Conservation (phyloP, 2,113 vertebrate species). For the Onychostruthus taczanowskii region DNA sequence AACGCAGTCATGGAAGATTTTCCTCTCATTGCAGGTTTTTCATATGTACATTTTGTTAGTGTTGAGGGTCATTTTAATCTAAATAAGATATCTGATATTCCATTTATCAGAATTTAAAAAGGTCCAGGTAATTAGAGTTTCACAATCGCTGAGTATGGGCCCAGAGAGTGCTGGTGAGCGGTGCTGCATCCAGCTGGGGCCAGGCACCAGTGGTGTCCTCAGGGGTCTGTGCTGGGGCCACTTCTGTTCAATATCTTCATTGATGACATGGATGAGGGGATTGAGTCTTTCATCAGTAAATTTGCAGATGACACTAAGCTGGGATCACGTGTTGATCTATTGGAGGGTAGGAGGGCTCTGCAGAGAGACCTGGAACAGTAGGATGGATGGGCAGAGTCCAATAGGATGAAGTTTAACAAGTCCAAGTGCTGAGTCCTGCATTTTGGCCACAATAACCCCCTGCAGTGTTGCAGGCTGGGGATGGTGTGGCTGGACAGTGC, state of each 20-base stretch:
- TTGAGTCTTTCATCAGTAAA: background rate
- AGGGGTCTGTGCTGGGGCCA: background rate
- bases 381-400: background rate
- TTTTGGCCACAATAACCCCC: background rate
- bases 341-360: background rate
- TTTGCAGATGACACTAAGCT: background rate
- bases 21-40: background rate
- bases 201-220: background rate
- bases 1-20: background rate
- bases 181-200: background rate
- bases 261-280: background rate
- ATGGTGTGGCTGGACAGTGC: background rate
- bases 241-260: background rate
- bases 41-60: fast-evolving
- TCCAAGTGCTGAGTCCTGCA: background rate
- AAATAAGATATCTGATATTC: background rate
- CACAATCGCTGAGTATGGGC: background rate
- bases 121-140: background rate
- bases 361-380: background rate
- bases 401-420: background rate
- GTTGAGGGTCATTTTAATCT: background rate
- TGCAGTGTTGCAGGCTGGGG: background rate
- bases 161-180: background rate
- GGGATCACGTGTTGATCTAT: fast-evolving
- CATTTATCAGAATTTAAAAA: background rate